Evolutionary conservation across 2,797 vertebrate genomes (phyloP), one percentile per base, ranked within the genome.

Genomic region (Hipposideros larvatus): DNA sequence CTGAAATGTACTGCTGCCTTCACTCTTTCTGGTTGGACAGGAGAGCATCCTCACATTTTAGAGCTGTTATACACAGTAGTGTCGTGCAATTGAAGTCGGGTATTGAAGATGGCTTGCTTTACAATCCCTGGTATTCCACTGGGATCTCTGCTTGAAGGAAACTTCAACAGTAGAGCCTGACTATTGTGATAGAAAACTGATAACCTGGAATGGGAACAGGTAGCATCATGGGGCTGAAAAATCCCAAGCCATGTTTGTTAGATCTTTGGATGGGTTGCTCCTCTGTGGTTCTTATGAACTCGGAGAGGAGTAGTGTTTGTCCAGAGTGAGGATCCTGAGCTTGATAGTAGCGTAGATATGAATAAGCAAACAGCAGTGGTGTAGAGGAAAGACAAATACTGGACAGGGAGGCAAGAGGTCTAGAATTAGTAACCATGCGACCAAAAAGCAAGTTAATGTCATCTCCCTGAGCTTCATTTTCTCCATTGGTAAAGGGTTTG

Each of bases 391-490:
- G 66, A n/a, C 61, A 43, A 19, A 37, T 10, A 15, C 22, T 11
- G 70, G 51, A 51, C 3, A 22, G 21, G 63, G 80, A 65, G 26
- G 51, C 19, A n/a, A 5, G 85, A 82, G 43, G 57, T 51, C 90
- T 90, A 43, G 37, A 88, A 43, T 77, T 61, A 80, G 73, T 68
- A 86, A 83, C 51, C 66, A 48, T 0, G 48, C 77, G 82, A 66
- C 92, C 53, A 9, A 73, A 41, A 3, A 68, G 66, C 55, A 55
- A 61, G 15, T 7, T 68, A 57, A 15, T 74, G 46, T 84, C 55
- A 68, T 48, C 46, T 91, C 26, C 15, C 22, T 31, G 61, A 66
- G 34, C 26, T 96, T 96, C 73, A 22, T 83, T 83, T 84, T 95
- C 37, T 59, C 46, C 16, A 19, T 34, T 34, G 51, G 68, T 75